These are phyloP conservation scores for Setipinna tenuifilis DNA, from an alignment of 2,797 vertebrate genomes.

Conservation along the genomic window DNA sequence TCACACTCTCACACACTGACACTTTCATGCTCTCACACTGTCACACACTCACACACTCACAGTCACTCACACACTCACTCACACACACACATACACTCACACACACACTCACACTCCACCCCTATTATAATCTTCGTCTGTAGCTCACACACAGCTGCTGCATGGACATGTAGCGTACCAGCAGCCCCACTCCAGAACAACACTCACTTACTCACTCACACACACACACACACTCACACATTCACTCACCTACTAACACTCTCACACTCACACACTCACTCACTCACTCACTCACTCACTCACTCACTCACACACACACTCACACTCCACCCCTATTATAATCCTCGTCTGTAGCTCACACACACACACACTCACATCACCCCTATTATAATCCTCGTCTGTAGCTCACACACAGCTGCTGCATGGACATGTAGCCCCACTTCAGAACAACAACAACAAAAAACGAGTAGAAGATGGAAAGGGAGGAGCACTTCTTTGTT, in stretches of 20 bases:
- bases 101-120: neutral
- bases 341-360: constrained; percentile 3
- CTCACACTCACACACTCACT: too few relatives aligned
- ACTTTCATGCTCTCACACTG: too few relatives aligned
- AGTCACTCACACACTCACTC: too few relatives aligned
- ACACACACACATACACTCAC: too few relatives aligned
- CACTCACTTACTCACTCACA: neutral
- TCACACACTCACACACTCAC: too few relatives aligned
- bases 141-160: constrained; percentile 27
- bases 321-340: neutral
- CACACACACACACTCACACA: too few relatives aligned
- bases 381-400: neutral
- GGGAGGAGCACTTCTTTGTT: too few relatives aligned
- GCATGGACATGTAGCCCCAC: constrained; percentile 5
- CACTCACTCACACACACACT: neutral
- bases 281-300: too few relatives aligned
- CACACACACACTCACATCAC: neutral
- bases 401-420: constrained; percentile 27
- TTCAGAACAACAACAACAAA: neutral
- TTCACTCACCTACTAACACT: too few relatives aligned
- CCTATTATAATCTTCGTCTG: neutral
- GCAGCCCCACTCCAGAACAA: constrained; percentile 24
- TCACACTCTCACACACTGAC: too few relatives aligned
- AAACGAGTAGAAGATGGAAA: too few relatives aligned
- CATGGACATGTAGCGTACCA: too few relatives aligned